Evolutionary conservation across 1,140 invertebrate species (phyloP).

Genomic region (Ditylenchus dipsaci): DNA sequence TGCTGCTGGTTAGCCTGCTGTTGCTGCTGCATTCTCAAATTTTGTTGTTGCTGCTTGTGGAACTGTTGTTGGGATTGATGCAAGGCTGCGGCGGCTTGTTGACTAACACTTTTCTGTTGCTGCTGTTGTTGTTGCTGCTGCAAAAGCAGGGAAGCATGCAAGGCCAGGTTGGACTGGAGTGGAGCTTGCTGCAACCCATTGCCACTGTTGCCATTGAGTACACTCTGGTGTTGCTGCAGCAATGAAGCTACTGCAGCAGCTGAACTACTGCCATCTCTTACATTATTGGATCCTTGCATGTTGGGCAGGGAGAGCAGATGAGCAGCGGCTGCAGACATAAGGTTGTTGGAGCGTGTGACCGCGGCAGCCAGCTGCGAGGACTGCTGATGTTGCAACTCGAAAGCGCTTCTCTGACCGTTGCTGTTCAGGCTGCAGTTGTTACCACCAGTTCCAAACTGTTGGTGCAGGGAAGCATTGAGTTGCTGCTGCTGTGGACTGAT

Average conservation of each 20-base stretch:
- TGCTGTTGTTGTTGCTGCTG: constrained; percentile 12
- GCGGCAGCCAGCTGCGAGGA: neutral
- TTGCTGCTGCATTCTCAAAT: constrained; percentile 5
- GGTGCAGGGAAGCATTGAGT: neutral
- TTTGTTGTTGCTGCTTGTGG: constrained; percentile 10
- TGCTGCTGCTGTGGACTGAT: constrained; percentile 6
- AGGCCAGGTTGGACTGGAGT: neutral
- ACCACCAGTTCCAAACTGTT: constrained; percentile 15
- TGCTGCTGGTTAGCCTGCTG: neutral
- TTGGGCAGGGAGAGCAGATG: neutral
- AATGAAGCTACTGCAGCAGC: neutral
- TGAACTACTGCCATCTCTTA: neutral
- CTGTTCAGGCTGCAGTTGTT: neutral
- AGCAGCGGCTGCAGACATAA: neutral
- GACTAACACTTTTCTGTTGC: neutral
- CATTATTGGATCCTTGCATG: neutral
- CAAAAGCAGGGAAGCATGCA: neutral
- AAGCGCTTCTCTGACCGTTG: neutral
- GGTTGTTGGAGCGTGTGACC: neutral
- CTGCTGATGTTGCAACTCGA: neutral
- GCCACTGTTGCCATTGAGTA: neutral
- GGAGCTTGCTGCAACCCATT: no score
- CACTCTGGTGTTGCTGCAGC: neutral
- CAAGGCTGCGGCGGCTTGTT: no score
- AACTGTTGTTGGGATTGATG: constrained; percentile 13